A percentile compares a stretch with the other conserved stretches of the same genome.
Evolutionary conservation across 1,140 invertebrate species (phyloP).

Genomic region (Phortica variegata): DNA sequence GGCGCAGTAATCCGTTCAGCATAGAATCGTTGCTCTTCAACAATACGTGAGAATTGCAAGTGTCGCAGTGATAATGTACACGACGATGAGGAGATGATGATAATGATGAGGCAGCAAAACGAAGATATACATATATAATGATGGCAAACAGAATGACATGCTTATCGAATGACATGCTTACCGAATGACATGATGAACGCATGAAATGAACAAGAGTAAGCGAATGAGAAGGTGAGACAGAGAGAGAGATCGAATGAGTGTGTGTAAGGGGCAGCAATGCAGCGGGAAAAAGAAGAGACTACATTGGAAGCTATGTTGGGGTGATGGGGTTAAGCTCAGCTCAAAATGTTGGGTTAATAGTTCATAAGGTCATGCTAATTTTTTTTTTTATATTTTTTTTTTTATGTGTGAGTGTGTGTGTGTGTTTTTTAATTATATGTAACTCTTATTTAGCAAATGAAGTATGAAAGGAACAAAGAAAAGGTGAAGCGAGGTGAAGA

Average conservation of each 20-base stretch:
- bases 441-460: not conserved
- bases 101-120: not conserved
- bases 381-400: slow-evolving; percentile 21
- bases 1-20: slow-evolving; percentile 75
- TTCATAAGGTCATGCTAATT: slow-evolving; percentile 18
- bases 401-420: slow-evolving; percentile 5
- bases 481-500: no score
- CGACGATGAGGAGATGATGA: not conserved
- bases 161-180: no score
- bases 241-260: no score
- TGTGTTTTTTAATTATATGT: not conserved
- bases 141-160: no score
- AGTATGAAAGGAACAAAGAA: no score
- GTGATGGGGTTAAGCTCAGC: slow-evolving; percentile 3
- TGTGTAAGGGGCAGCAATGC: no score
- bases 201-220: no score
- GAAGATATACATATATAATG: no score
- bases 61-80: slow-evolving; percentile 14
- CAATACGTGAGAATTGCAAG: slow-evolving; percentile 63
- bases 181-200: no score
- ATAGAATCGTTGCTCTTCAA: slow-evolving; percentile 77
- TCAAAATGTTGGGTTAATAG: slow-evolving; percentile 21
- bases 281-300: no score
- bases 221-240: no score
- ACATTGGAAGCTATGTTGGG: not conserved